Conservation (phyloP, 1,140 invertebrate species). For the Ostrea denselamellosa region DNA sequence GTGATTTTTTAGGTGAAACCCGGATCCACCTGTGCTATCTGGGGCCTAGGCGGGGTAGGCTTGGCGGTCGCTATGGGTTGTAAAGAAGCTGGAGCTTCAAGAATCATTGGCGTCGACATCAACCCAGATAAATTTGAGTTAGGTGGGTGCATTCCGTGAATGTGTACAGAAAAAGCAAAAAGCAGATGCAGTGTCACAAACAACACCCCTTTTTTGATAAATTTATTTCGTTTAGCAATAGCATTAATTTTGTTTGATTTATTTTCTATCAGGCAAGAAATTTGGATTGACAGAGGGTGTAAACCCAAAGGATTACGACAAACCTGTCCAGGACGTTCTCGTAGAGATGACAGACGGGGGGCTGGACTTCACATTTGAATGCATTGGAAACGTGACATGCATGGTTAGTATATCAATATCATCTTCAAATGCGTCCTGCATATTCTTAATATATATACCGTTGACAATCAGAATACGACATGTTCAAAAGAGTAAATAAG, state of each 20-base stretch:
- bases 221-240: no score
- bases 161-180: background rate
- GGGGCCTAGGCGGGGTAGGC: conserved; percentile 91
- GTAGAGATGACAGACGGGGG: conserved; percentile 97
- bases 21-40: conserved; percentile 77
- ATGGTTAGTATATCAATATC: conserved; percentile 83
- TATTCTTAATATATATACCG: no score
- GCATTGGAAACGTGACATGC: conserved; percentile 96
- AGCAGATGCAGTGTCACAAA: no score
- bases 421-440: no score
- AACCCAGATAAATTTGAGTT: conserved; percentile 93
- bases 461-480: no score
- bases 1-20: conserved; percentile 70
- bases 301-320: conserved; percentile 85
- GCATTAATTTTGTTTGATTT: background rate
- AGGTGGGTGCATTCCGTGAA: conserved; percentile 79
- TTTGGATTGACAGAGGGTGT: conserved; percentile 96
- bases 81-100: conserved; percentile 91
- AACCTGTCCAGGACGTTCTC: conserved; percentile 89
- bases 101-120: conserved; percentile 96
- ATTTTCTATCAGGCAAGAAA: conserved; percentile 83
- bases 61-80: conserved; percentile 94
- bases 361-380: conserved; percentile 98
- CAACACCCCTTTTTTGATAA: no score
- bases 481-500: no score